Evolutionary conservation across 2,797 vertebrate genomes (phyloP), one percentile per base, ranked within the genome.

Genomic region (Notolabrus celidotus): DNA sequence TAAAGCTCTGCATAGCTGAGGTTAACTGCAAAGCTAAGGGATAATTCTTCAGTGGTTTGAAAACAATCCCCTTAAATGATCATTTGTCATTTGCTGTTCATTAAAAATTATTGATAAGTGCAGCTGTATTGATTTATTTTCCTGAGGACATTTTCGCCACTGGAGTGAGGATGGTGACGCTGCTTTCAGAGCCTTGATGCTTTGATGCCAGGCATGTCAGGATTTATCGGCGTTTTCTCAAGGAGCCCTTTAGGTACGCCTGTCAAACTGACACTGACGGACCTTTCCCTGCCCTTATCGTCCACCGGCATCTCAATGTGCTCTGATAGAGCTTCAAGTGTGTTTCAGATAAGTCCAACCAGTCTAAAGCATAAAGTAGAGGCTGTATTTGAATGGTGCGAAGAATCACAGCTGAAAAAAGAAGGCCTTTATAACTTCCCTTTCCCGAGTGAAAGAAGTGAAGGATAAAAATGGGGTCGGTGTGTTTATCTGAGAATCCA

Each of bases 141-240:
- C 12, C 14, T 17, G n/a, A 61, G 7, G 54, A 27, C 29, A 33
- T 56, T 59, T 38, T 55, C 42, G 7, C 23, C 16, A n/a, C 34
- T 67, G 20, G 55, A 23, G 64, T 17, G 58, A 39, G 39, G 54
- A 63, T 43, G 60, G 65, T 53, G 54, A 61, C 62, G 58, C 27
- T 10, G 34, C 41, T 38, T 49, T 68, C 31, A 29, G 19, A 65
- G 64, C 51, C 62, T n/a, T 39, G 53, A 58, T 61, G 71, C 65
- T 46, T 67, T 70, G 61, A 82, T 74, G 72, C 77, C 71, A 77
- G 57, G 27, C 54, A 56, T 74, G 71, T 83, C 68, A 82, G 39
- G 74, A 86, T 87, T 83, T 73, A 74, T 74, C 58, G 85, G 82
- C 47, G 33, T 82, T 80, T 77, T 69, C 74, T 73, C 59, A 70